Conservation (phyloP, 2,113 vertebrate species). For the Atractosteus spatula region DNA sequence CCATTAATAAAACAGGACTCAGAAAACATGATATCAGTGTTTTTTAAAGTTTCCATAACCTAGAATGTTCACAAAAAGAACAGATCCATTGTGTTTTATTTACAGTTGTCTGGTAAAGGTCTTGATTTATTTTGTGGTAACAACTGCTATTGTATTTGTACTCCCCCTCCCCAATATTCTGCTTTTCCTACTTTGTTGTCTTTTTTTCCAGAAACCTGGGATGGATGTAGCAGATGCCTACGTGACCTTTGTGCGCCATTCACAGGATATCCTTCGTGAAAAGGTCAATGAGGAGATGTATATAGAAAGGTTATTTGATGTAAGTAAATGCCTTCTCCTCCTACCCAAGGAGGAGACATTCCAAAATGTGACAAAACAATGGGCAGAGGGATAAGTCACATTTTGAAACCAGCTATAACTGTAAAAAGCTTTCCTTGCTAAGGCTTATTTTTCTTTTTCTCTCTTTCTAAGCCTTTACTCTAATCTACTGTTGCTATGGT, state of each 20-base stretch:
- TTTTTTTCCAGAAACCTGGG: constrained; percentile 84
- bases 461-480: constrained; percentile 66
- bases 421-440: constrained; percentile 35
- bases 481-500: constrained; percentile 72
- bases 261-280: constrained; percentile 98
- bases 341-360: constrained; percentile 84
- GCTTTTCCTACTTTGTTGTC: constrained; percentile 26
- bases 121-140: not conserved
- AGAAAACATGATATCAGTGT: too few species aligned
- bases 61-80: not conserved
- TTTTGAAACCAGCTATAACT: constrained; percentile 81
- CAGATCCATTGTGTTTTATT: not conserved
- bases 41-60: not conserved
- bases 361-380: constrained; percentile 99
- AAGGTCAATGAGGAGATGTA: constrained; percentile 99
- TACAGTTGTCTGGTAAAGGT: not conserved
- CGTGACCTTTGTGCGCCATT: constrained; percentile 96
- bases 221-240: constrained; percentile 98
- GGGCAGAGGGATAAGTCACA: constrained; percentile 99
- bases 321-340: constrained; percentile 99
- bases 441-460: constrained; percentile 49
- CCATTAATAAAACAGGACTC: too few species aligned
- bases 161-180: constrained; percentile 22
- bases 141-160: not conserved
- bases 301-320: constrained; percentile 99